Percentiles rank a stretch among this genome's conserved stretches.
Evolutionary conservation across 2,113 vertebrate species (phyloP).

Genomic region (Orycteropus afer): DNA sequence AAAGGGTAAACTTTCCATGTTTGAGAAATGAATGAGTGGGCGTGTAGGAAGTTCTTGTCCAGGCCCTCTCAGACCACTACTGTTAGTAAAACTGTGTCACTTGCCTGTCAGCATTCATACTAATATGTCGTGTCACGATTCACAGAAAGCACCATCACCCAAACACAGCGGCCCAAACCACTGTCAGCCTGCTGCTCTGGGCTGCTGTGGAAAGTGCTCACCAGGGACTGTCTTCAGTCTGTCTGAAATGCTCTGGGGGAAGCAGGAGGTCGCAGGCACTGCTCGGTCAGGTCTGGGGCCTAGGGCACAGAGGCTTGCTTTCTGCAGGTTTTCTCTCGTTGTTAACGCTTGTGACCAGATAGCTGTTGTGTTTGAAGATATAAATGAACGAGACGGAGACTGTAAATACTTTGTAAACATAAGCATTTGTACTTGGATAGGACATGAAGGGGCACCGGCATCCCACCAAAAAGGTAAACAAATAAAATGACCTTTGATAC

Average conservation of each 20-base stretch:
- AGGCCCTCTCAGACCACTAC: not conserved
- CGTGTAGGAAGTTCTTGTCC: not conserved
- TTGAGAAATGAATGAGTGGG: not conserved
- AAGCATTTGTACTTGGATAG: conserved; percentile 71
- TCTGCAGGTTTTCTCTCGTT: not conserved
- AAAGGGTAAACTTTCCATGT: not conserved
- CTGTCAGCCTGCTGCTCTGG: not conserved
- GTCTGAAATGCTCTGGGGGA: not conserved
- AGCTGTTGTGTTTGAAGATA: not conserved
- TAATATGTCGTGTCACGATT: fast-evolving
- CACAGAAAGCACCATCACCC: not conserved
- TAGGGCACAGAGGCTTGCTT: not conserved
- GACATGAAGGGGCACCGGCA: conserved; percentile 58
- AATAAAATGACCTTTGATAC: conserved; percentile 76
- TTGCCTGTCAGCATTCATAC: not conserved
- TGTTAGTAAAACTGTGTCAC: not conserved
- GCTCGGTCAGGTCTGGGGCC: not conserved
- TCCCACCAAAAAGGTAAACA: conserved; percentile 15
- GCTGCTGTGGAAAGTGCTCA: not conserved
- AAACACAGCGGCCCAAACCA: not conserved
- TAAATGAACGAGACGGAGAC: conserved; percentile 17
- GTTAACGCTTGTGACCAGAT: not conserved
- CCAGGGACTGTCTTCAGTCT: not conserved
- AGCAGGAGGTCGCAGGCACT: not conserved
- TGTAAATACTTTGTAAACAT: conserved; percentile 80